Percentiles rank a stretch among this genome's conserved stretches.
phyloP scores from a whole-genome alignment of 2,113 vertebrate species.

The Pluvianellus socialis region DNA sequence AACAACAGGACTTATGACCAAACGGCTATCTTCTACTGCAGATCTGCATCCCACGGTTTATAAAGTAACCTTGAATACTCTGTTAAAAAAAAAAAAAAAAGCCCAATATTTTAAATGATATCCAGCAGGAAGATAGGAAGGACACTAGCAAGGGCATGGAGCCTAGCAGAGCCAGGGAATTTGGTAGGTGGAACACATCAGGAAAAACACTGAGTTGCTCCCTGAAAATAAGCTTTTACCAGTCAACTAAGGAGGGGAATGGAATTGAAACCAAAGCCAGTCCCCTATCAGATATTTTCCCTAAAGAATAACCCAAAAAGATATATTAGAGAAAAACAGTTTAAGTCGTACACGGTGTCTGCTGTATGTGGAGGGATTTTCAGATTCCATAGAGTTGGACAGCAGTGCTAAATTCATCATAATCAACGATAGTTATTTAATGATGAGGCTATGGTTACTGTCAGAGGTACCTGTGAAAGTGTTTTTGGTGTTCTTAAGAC shows the following conservation, averaged over 20 bases:
- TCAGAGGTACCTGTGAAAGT: neutral
- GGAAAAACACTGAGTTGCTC: neutral
- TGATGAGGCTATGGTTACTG: neutral
- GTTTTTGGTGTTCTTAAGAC: neutral
- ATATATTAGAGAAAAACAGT: neutral
- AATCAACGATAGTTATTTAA: neutral
- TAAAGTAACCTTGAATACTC: neutral
- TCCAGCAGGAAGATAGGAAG: neutral
- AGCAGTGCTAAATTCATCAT: neutral
- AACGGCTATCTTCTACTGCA: neutral
- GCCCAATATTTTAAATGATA: neutral
- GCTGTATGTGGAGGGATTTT: neutral
- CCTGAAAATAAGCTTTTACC: neutral
- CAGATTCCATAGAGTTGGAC: neutral
- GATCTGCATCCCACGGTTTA: neutral
- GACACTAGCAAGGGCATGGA: neutral
- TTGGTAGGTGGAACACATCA: neutral
- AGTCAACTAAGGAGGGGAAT: neutral
- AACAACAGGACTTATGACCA: neutral
- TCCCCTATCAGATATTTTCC: neutral
- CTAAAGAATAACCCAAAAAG: neutral
- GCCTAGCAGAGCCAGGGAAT: neutral
- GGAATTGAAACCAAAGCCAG: neutral
- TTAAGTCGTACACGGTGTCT: neutral
- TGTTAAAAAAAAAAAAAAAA: neutral